Evolutionary conservation across 2,113 vertebrate genomes (phyloP).

Genomic region (Chloropsis hardwickii): DNA sequence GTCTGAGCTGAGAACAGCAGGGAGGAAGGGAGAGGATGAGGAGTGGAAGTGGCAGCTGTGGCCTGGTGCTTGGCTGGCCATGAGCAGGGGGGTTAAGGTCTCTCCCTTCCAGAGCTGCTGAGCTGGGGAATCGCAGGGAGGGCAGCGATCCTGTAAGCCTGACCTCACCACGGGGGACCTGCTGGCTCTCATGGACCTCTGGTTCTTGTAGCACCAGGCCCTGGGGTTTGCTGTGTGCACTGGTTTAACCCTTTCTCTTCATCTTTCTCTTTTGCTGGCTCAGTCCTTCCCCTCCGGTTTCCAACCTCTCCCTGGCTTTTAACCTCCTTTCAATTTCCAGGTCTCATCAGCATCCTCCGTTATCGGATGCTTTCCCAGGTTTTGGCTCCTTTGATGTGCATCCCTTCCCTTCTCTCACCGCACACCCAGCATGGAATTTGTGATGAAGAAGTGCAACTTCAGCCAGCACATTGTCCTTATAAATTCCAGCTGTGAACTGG

Average conservation of each 20-base stretch:
- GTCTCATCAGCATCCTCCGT: not conserved
- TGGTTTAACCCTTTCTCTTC: not conserved
- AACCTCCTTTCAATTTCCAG: not conserved
- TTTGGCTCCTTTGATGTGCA: not conserved
- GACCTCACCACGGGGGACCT: not conserved
- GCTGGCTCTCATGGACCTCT: not conserved
- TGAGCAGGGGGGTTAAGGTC: not conserved
- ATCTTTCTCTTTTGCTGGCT: not conserved
- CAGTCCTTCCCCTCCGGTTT: not conserved
- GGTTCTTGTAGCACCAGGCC: not conserved
- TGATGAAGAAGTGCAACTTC: not conserved
- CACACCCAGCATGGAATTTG: not conserved
- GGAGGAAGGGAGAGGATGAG: not conserved
- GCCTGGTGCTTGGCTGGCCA: not conserved
- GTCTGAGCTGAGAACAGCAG: not conserved
- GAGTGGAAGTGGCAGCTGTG: not conserved
- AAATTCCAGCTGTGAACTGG: not conserved
- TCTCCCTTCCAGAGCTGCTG: rapidly evolving
- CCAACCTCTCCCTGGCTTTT: not conserved
- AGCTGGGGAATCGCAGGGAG: not conserved
- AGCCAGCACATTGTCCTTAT: rapidly evolving
- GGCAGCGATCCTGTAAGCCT: not conserved
- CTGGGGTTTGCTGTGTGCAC: not conserved
- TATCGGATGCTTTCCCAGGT: not conserved
- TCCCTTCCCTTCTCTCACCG: not conserved